A percentile compares a stretch with the other conserved stretches of the same genome.
Evolutionary conservation across 2,797 vertebrate species (phyloP).

Genomic region (Ctenochaetus hawaiiensis): DNA sequence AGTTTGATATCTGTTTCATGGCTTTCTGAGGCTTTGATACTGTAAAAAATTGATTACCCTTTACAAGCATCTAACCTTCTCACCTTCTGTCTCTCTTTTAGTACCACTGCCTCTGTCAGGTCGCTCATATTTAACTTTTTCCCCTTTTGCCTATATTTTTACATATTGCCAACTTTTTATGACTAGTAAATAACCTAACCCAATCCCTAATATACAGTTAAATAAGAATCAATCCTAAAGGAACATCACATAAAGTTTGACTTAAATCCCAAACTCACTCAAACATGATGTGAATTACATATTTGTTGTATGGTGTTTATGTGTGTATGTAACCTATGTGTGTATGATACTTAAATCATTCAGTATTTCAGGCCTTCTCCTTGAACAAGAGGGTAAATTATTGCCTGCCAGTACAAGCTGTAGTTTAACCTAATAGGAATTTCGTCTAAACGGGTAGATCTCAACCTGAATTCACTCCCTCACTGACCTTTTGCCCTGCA

Average conservation of each 20-base stretch:
- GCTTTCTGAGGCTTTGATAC: slow-evolving; percentile 31
- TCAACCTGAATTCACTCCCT: background rate
- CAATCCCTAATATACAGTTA: background rate
- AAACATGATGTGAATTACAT: background rate
- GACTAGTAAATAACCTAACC: background rate
- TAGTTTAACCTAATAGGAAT: slow-evolving; percentile 10
- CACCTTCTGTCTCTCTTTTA: background rate
- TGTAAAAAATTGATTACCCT: slow-evolving; percentile 38
- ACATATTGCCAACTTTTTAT: background rate
- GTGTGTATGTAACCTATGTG: too few species aligned
- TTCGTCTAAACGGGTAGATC: slow-evolving; percentile 14
- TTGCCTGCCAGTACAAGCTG: slow-evolving; percentile 21
- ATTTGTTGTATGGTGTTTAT: slow-evolving; percentile 1
- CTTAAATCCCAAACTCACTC: background rate
- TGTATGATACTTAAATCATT: slow-evolving; percentile 6
- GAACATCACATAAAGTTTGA: background rate
- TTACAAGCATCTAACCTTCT: slow-evolving; percentile 8
- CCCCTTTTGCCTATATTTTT: background rate
- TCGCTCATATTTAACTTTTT: slow-evolving; percentile 3
- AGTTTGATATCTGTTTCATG: slow-evolving; percentile 44
- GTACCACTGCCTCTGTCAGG: slow-evolving; percentile 15
- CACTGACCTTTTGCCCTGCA: background rate
- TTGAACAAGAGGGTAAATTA: slow-evolving; percentile 33
- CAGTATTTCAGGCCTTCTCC: slow-evolving; percentile 9
- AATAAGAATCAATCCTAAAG: background rate